Base-by-base conservation (phyloP, 2,797 vertebrate species). In the Micropoecilia bifurca region DNA sequence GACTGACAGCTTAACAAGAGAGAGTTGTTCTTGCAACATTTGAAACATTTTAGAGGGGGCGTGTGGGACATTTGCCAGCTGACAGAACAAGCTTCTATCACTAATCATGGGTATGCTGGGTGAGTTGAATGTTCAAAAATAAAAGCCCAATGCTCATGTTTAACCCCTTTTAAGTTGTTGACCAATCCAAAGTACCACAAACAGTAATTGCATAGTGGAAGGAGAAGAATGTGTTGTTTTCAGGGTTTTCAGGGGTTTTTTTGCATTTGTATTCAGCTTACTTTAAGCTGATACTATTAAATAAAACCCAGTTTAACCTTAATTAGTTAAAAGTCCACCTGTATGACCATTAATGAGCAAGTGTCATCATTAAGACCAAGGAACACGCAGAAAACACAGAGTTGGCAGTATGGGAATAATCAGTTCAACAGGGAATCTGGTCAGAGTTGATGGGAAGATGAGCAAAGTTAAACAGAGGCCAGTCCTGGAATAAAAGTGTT, bases 1-100 rank as follows among this genome's bases (percentile, higher is more conserved):
- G 66, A 63, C 46, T 81, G 66, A 74, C 81, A 83, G 69, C 83
- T 87, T 76, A 88, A 87, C 74, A 83, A 82, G 80, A 76, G 63
- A 36, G 66, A 78, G 66, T 77, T 81, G 74, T 77, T 80, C 47
- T 53, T 80, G 69, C 69, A 61, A 74, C 25, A 33, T 36, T 30
- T 33, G 71, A 61, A 61, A 74, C 18, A 45, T 36, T 30, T 33
- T 61, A 50, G 39, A 69, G 25, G 39, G 39, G 47, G 12, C 80
- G 79, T 36, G 78, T 73, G 45, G 77, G 75, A 74, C 61, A 84
- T 90, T 85, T 75, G 76, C 69, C 80, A 80, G 82, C 39, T 81
- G 77, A 78, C 76, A 80, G 61, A 85, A 57, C 59, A 79, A 76
- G 72, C 83, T 74, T 22, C 45, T 74, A 80, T 43, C 72, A 80